These are phyloP conservation scores for Eristalinus sepulchralis DNA, from an alignment of 2,888 invertebrate species.

Conservation along the genomic window DNA sequence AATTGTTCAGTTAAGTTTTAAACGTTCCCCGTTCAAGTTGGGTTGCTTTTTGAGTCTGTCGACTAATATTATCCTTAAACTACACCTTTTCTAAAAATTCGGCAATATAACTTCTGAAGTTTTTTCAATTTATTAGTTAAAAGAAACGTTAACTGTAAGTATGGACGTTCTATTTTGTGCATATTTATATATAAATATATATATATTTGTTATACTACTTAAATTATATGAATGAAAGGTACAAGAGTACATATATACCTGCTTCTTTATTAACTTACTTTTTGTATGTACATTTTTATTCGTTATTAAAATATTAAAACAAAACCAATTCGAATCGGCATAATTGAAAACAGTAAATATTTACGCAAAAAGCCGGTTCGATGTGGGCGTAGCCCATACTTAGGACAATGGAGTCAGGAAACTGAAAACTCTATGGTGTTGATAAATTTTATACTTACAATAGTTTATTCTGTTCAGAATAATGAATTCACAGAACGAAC, in stretches of 20 bases:
- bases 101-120: neutral
- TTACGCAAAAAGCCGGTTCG: constrained; percentile 55
- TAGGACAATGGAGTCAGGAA: constrained; percentile 46
- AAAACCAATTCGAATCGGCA: neutral
- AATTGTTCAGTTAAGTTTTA: constrained; percentile 67
- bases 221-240: too few species aligned
- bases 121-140: neutral
- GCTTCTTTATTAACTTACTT: neutral
- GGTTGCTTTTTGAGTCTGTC: constrained; percentile 22
- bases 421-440: neutral
- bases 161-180: neutral
- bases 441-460: neutral
- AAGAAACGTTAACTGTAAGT: neutral
- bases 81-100: neutral
- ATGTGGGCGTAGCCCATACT: constrained; percentile 63
- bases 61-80: constrained; percentile 1
- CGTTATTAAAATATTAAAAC: neutral
- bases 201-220: neutral
- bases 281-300: neutral
- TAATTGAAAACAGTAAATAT: constrained; percentile 36
- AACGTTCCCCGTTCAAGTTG: constrained; percentile 60
- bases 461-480: too few species aligned
- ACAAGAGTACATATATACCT: neutral
- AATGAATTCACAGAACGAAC: neutral
- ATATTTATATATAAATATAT: neutral